phyloP scores from a whole-genome alignment of 1,140 invertebrate genomes.

The Drusus annulatus region DNA sequence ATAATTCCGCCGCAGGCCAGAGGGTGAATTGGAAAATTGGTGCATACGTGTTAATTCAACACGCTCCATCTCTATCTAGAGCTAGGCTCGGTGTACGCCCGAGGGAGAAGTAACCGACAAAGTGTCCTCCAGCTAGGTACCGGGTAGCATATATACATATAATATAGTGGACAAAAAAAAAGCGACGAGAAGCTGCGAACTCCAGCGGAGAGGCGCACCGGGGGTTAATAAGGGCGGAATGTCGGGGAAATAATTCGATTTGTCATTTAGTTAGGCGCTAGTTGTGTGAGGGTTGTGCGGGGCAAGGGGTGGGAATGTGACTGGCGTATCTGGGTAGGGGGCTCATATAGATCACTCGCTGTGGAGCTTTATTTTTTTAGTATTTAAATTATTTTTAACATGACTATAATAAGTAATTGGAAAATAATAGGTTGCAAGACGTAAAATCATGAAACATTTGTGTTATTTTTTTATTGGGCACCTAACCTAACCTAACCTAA shows the following conservation, averaged over 20 bases:
- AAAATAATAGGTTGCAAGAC: no score
- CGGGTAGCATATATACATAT: background rate
- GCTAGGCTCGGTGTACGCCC: background rate
- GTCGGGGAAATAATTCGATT: slow-evolving; percentile 59
- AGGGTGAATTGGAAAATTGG: slow-evolving; percentile 55
- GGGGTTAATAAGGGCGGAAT: slow-evolving; percentile 59
- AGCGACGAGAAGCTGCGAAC: slow-evolving; percentile 54
- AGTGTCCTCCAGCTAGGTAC: background rate
- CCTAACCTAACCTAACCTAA: no score
- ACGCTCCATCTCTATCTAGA: slow-evolving; percentile 2
- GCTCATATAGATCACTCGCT: background rate
- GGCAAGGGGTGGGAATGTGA: background rate
- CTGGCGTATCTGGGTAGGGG: background rate
- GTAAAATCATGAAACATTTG: no score
- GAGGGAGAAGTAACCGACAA: slow-evolving; percentile 7
- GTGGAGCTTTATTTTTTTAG: no score
- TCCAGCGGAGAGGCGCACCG: slow-evolving; percentile 49
- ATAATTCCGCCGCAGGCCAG: slow-evolving; percentile 55
- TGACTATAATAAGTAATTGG: no score
- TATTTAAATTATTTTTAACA: no score
- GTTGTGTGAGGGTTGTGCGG: slow-evolving; percentile 36
- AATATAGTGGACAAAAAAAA: slow-evolving; percentile 50
- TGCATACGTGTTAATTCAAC: slow-evolving; percentile 43
- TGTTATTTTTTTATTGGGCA: no score
- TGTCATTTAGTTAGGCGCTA: slow-evolving; percentile 59